Evolutionary conservation across 92 coral and sea anemone genomes (phyloP).

Genomic region (Parazoanthus atlanticus): DNA sequence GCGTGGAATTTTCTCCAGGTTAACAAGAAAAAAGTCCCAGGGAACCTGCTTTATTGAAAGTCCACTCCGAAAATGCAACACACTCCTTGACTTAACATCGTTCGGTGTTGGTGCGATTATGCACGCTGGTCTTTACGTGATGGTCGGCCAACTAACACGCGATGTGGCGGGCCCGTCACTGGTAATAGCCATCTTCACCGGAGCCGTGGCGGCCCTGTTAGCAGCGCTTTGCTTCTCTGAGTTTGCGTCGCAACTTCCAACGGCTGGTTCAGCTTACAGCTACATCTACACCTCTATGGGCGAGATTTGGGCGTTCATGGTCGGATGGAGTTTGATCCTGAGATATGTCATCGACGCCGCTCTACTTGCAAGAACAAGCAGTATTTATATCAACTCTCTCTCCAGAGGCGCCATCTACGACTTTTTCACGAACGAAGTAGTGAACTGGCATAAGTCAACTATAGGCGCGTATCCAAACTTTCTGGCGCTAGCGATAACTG

Average conservation of each 20-base stretch:
- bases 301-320: constrained; percentile 77
- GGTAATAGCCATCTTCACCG: constrained; percentile 69
- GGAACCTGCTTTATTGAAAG: constrained; percentile 62
- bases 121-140: constrained; percentile 83
- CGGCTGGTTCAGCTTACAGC: constrained; percentile 82
- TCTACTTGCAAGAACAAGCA: constrained; percentile 72
- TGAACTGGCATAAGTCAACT: constrained; percentile 45
- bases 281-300: constrained; percentile 80
- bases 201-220: constrained; percentile 68
- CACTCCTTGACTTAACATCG: constrained; percentile 67
- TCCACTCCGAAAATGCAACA: constrained; percentile 70
- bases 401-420: constrained; percentile 51
- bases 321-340: constrained; percentile 82
- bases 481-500: constrained; percentile 68
- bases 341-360: constrained; percentile 70
- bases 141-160: constrained; percentile 75
- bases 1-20: constrained; percentile 29
- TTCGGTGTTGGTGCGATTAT: constrained; percentile 73
- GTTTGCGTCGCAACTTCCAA: constrained; percentile 70
- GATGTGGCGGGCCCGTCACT: constrained; percentile 79
- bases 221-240: constrained; percentile 85
- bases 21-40: constrained; percentile 66
- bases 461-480: constrained; percentile 67
- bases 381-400: constrained; percentile 70
- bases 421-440: constrained; percentile 53